Evolutionary conservation across 1,140 invertebrate species (phyloP), one percentile per base, ranked within the genome.

Genomic region (Leptonema lineaticorne): DNA sequence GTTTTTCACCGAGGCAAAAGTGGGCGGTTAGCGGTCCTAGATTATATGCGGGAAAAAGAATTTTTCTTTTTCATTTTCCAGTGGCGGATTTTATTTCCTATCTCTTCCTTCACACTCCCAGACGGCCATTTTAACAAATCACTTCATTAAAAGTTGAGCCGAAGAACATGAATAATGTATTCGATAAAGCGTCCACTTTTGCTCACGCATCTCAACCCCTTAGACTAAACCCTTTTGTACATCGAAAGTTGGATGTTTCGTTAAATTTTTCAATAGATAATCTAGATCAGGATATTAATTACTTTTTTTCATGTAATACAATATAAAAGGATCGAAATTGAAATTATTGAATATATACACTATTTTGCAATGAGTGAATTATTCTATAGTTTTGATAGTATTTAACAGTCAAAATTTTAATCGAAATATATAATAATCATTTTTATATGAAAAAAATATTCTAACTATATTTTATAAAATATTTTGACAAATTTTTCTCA

Each of bases 141-240:
- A 62, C 59, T 62, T 62, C 59, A 62, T 62, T 62, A 62, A 62
- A 62, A 62, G 59, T 62, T 62, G 30, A 26, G 22, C 37, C 30
- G n/a, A 60, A 62, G 30, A 41, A 37, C 37, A 62, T 62, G 59
- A 62, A 62, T 62, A 62, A 62, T 62, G 59, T 62, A 62, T 62
- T 45, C 26, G 59, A 62, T 62, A 62, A 62, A 62, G 59, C 37
- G 59, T 62, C 59, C 37, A 62, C 37, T 62, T 62, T 45, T 62
- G 59, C 33, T 8, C 22, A 22, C 9, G 22, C 16, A 9, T 16
- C 9, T 24, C 2, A 53, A 11, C 46, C 46, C 11, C 11, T 11
- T 24, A 22, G 8, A 2, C 46, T 7, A 14, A 16, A 14, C 46
- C 3, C n/a, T 48, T 18, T 20, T n/a, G 7, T 7, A 4, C 41